Conservation (phyloP, 2,888 invertebrate genomes). For the Drosophila mimica region DNA sequence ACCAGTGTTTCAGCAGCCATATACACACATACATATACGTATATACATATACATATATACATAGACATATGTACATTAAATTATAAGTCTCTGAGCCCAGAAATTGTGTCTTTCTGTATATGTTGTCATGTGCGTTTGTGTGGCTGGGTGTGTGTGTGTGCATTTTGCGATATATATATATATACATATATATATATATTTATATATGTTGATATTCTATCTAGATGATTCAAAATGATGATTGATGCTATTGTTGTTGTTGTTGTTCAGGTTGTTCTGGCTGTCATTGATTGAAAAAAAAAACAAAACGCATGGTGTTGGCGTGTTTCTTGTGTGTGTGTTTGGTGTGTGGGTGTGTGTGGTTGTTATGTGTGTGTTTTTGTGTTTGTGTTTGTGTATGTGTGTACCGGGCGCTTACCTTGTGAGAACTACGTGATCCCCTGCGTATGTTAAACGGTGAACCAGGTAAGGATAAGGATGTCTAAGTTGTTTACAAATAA, state of each 20-base stretch:
- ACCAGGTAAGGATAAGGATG: conserved; percentile 98
- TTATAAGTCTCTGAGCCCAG: conserved; percentile 11
- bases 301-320: conserved; percentile 35
- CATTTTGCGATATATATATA: conserved; percentile 15
- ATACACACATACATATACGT: background rate
- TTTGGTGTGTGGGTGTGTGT: conserved; percentile 14
- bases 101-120: background rate
- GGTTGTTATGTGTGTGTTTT: conserved; percentile 3
- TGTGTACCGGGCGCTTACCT: conserved; percentile 82
- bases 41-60: background rate
- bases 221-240: conserved; percentile 49
- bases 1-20: background rate
- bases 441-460: conserved; percentile 97
- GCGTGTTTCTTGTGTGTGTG: conserved; percentile 4
- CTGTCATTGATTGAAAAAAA: conserved; percentile 50
- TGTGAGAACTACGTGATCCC: conserved; percentile 95
- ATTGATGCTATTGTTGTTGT: conserved; percentile 28
- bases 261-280: conserved; percentile 54
- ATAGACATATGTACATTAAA: conserved; percentile 1
- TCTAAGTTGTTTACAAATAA: conserved; percentile 87
- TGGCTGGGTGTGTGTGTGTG: conserved; percentile 1
- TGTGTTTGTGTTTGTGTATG: conserved; percentile 14
- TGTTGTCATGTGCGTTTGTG: background rate
- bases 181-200: conserved; percentile 2
- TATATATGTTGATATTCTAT: conserved; percentile 16